phyloP scores from a whole-genome alignment of 2,797 vertebrate species.

The Spheniscus humboldti region DNA sequence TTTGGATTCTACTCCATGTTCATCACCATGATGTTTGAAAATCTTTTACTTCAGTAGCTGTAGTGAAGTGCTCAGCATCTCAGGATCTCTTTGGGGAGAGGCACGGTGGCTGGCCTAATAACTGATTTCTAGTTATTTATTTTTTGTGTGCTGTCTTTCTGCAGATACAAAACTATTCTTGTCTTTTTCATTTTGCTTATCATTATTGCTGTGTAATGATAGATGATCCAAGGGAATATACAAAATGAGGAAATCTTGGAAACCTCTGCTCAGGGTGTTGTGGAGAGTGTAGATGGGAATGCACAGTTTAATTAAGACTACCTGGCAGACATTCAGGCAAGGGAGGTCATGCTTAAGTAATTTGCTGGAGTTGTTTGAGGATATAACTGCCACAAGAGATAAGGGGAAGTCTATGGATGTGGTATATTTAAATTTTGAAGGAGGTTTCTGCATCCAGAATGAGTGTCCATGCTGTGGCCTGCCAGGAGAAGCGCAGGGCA shows the following conservation, averaged over 20 bases:
- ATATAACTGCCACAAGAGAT: constrained; percentile 28
- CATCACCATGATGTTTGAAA: not conserved
- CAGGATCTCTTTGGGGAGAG: not conserved
- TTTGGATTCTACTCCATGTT: not conserved
- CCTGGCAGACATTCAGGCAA: constrained; percentile 48
- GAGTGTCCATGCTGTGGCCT: not conserved
- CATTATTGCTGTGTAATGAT: constrained; percentile 32
- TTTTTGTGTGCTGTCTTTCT: not conserved
- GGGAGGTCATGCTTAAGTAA: constrained; percentile 54
- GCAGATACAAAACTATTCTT: not conserved
- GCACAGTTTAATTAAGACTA: constrained; percentile 57
- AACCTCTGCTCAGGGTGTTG: constrained; percentile 1
- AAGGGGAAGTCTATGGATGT: not conserved
- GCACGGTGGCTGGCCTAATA: accelerated
- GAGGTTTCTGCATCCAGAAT: not conserved
- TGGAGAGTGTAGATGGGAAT: not conserved
- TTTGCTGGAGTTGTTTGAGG: constrained; percentile 35
- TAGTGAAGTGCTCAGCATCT: not conserved
- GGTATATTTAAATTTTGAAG: not conserved
- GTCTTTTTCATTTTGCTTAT: constrained; percentile 32
- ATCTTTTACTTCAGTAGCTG: not conserved
- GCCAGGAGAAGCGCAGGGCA: not conserved
- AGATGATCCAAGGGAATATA: constrained; percentile 34
- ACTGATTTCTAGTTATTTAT: not conserved
- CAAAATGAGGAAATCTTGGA: constrained; percentile 33